phyloP scores from a whole-genome alignment of 1,140 invertebrate species.

The Reticulitermes speratus region DNA sequence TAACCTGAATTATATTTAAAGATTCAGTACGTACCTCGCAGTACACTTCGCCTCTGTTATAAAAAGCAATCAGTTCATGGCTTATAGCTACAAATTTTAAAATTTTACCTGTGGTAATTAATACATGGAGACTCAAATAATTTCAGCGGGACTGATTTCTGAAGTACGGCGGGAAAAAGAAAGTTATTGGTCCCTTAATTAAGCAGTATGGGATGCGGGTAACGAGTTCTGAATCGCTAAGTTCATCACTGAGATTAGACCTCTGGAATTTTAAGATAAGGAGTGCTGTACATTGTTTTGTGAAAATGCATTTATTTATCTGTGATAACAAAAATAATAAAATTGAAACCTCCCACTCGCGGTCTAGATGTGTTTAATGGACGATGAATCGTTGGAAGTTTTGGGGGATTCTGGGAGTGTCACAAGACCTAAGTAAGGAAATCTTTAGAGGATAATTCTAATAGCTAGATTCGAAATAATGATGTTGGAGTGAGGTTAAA shows the following conservation, averaged over 20 bases:
- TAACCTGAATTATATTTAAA: too few species aligned
- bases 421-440: background rate
- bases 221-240: background rate
- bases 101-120: too few species aligned
- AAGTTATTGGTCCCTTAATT: too few species aligned
- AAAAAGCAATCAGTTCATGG: too few species aligned
- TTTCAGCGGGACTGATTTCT: too few species aligned
- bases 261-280: background rate
- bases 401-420: background rate
- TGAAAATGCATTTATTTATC: constrained; percentile 27
- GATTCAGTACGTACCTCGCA: too few species aligned
- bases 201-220: too few species aligned
- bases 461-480: background rate
- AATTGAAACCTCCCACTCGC: background rate
- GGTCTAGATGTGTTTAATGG: constrained; percentile 3
- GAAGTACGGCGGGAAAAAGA: too few species aligned
- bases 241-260: background rate
- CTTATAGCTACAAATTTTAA: too few species aligned
- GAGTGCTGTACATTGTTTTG: constrained; percentile 20
- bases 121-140: too few species aligned
- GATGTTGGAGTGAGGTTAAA: background rate
- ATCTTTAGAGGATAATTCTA: background rate
- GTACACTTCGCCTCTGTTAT: too few species aligned
- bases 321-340: constrained; percentile 26
- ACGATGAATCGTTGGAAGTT: background rate